A percentile compares a stretch with the other conserved stretches of the same genome.
Evolutionary conservation across 2,888 invertebrate species (phyloP).

Genomic region (Schizaphis graminum): DNA sequence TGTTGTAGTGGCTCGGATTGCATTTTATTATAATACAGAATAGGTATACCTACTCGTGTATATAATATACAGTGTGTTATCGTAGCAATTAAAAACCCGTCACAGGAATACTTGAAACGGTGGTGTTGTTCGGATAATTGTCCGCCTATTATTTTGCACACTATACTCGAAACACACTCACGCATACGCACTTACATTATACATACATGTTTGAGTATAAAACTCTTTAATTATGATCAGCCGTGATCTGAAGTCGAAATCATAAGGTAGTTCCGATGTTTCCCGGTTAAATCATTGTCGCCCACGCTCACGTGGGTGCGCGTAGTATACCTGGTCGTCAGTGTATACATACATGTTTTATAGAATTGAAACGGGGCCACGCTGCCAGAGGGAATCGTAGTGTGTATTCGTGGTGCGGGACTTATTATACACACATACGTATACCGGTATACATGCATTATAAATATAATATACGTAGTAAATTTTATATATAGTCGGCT

Average conservation of each 20-base stretch:
- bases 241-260: background rate
- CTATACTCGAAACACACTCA: slow-evolving; percentile 18
- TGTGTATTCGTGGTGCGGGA: background rate
- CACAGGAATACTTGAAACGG: slow-evolving; percentile 5
- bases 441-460: background rate
- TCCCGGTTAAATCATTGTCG: background rate
- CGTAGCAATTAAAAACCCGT: slow-evolving; percentile 41
- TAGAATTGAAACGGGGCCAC: background rate
- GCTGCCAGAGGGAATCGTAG: background rate
- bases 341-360: background rate
- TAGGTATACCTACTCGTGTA: background rate
- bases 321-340: background rate
- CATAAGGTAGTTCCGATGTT: background rate
- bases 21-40: background rate
- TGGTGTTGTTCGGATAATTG: slow-evolving; percentile 38
- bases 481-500: slow-evolving; percentile 14
- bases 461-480: background rate
- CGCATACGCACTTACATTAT: background rate
- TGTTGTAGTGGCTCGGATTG: background rate
- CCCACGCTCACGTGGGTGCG: background rate
- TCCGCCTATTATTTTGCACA: slow-evolving; percentile 30
- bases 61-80: background rate
- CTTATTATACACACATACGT: background rate
- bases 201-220: background rate
- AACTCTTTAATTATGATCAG: background rate